Conservation (phyloP, 2,113 vertebrate genomes). For the Proteles cristata region DNA sequence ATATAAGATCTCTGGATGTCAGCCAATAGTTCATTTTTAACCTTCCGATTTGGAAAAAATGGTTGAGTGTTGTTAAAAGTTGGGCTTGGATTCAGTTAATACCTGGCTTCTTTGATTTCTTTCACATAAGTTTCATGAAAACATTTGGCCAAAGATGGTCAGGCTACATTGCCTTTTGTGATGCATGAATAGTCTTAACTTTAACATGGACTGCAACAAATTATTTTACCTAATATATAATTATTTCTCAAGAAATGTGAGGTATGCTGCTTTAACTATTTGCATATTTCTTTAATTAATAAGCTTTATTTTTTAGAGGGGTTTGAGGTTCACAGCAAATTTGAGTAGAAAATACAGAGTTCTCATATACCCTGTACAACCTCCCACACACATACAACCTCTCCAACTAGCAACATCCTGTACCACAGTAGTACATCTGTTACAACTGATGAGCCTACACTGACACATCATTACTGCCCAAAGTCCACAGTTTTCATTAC, state of each 20-base stretch:
- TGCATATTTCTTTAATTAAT: neutral
- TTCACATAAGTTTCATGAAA: neutral
- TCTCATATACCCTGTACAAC: neutral
- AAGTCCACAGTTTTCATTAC: neutral
- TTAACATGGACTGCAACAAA: conserved; percentile 7
- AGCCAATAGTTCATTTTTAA: neutral
- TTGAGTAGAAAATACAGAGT: neutral
- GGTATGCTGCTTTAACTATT: neutral
- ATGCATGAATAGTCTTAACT: neutral
- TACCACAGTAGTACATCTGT: neutral
- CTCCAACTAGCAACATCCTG: neutral
- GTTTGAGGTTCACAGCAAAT: conserved; percentile 15
- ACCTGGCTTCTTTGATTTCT: conserved; percentile 22
- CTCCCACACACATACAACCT: too few relatives aligned
- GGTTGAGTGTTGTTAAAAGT: neutral
- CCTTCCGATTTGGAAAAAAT: neutral
- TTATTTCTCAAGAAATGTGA: neutral
- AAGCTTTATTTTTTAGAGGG: neutral
- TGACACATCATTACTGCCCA: neutral
- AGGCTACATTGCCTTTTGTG: neutral
- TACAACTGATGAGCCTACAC: neutral
- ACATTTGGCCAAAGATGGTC: neutral
- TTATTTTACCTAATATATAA: conserved; percentile 17
- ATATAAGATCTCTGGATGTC: neutral
- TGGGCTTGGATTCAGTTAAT: conserved; percentile 9